Conservation (phyloP, 2,888 invertebrate genomes). For the Ceramica pisi region DNA sequence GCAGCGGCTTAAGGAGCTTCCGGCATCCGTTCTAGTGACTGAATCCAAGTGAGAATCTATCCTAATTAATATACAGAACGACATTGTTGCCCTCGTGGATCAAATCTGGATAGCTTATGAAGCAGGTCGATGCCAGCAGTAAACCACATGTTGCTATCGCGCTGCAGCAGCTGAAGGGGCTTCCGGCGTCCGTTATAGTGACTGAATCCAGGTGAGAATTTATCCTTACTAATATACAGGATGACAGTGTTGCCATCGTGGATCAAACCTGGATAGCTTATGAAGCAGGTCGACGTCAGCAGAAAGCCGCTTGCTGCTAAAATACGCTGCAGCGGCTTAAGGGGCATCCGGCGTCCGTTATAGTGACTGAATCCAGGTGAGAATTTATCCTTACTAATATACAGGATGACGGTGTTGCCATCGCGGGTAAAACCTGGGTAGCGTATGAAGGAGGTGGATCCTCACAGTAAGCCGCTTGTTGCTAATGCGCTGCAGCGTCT, state of each 20-base stretch:
- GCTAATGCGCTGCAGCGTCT: slow-evolving; percentile 35
- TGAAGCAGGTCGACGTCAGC: slow-evolving; percentile 32
- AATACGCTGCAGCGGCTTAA: slow-evolving; percentile 30
- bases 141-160: slow-evolving; percentile 37
- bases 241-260: no score
- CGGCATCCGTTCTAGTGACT: no score
- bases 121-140: slow-evolving; percentile 25
- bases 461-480: slow-evolving; percentile 26
- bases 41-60: no score
- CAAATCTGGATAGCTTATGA: no score
- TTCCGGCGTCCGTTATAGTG: no score
- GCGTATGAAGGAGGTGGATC: slow-evolving; percentile 47
- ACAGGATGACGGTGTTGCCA: no score
- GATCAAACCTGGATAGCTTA: no score
- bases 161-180: slow-evolving; percentile 1
- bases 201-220: no score
- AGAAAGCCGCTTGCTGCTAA: slow-evolving; percentile 36
- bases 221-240: no score
- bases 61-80: no score
- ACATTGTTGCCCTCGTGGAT: no score
- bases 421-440: slow-evolving; percentile 27
- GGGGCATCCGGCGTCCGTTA: slow-evolving; percentile 18
- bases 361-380: slow-evolving; percentile 47
- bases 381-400: background rate
- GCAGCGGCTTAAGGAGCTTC: no score